phyloP scores from a whole-genome alignment of 2,888 invertebrate genomes.

The Frankliniella fusca region DNA sequence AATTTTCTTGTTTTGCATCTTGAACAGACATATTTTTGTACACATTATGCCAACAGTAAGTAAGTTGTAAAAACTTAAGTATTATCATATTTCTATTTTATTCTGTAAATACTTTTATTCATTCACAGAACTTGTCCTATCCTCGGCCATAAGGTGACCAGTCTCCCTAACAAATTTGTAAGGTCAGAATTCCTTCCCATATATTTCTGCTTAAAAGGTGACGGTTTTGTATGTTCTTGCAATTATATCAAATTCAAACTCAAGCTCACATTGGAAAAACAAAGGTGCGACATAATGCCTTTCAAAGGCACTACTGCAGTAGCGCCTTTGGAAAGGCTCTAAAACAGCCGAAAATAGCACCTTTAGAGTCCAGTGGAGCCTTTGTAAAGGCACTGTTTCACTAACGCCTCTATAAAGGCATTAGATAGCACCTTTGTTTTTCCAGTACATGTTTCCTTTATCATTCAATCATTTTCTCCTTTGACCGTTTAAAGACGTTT shows the following conservation, averaged over 20 bases:
- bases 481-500: neutral
- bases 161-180: neutral
- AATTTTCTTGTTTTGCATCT: conserved; percentile 5
- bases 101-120: neutral
- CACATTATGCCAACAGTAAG: conserved; percentile 21
- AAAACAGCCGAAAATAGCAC: too few species aligned
- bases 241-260: too few species aligned
- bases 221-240: neutral
- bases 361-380: too few species aligned
- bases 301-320: too few species aligned
- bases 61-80: neutral
- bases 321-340: too few species aligned
- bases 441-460: neutral
- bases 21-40: conserved; percentile 11
- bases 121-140: neutral
- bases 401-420: too few species aligned
- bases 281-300: too few species aligned
- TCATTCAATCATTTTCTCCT: neutral
- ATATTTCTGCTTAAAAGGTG: neutral
- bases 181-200: too few species aligned
- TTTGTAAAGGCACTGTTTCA: too few species aligned
- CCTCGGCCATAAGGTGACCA: neutral
- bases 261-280: too few species aligned
- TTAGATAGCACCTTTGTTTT: too few species aligned
- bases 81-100: neutral